Evolutionary conservation across 2,113 vertebrate genomes (phyloP), one percentile per base, ranked within the genome.

Genomic region (Eupsittula cactorum): DNA sequence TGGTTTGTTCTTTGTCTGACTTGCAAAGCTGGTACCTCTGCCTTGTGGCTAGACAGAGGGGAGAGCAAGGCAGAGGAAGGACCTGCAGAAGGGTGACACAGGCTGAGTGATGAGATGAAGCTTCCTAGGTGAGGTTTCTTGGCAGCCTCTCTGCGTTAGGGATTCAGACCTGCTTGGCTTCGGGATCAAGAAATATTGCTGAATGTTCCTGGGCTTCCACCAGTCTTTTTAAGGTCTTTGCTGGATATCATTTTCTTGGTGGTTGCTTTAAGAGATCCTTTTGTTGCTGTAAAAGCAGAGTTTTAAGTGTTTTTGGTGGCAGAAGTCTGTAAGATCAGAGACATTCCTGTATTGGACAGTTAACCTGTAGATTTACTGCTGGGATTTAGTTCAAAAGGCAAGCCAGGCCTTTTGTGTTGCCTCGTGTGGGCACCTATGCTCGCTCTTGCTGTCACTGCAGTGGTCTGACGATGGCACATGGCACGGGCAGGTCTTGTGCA

Each of bases 371-470:
- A 7, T 42, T n/a, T 41, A 19, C 35, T 19, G 50, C 49, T 0
- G 3, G 76, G 37, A 14, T 39, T 57, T 16, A 6, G 18, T 29
- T 47, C 0, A 2, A 19, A 46, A 50, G 67, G 47, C 13, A 7
- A 11, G 35, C n/a, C 49, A 8, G 29, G 49, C 27, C 13, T 53
- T n/a, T 27, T 7, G 37, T 8, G 29, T 63, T 1, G 0, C 39
- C 20, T 13, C 5, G 18, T 16, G n/a, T 1, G 0, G 37, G 10
- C 39, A 8, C 37, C 44, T 9, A 0, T 5, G 8, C n/a, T 29
- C 1, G 12, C 63, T 69, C 7, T 27, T 1, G 2, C 64, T 16
- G 20, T 47, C 23, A 1, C 41, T 1, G 1, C 7, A 28, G 41
- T 28, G 6, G 29, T 13, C 25, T 35, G 47, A n/a, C 12, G 6